Percentiles rank a stretch among this genome's conserved stretches.
These are phyloP conservation scores for Apostichopus japonicus DNA, from an alignment of 35 echinoderm and acorn worm species.

Conservation along the genomic window DNA sequence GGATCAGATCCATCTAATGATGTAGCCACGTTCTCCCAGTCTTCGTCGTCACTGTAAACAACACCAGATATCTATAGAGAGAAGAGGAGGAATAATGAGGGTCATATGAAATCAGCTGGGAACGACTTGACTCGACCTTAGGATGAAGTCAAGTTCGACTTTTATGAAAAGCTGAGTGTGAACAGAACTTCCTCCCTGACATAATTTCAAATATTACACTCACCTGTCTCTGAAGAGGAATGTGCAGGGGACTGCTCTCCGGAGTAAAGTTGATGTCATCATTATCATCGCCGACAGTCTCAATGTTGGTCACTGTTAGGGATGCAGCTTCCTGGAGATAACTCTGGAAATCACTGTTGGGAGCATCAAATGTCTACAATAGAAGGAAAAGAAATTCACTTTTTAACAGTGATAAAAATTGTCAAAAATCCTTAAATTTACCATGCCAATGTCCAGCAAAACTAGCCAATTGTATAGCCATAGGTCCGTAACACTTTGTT, in stretches of 20 bases:
- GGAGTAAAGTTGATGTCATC: constrained; percentile 31
- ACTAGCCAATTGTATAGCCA: too few species aligned
- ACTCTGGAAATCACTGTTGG: constrained; percentile 67
- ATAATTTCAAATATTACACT: background rate
- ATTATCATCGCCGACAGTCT: constrained; percentile 67
- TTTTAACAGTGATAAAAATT: background rate
- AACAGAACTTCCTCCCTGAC: too few species aligned
- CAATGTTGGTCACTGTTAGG: constrained; percentile 86
- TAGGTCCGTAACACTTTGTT: too few species aligned
- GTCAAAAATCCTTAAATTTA: too few species aligned
- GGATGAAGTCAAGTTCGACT: too few species aligned
- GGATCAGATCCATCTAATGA: constrained; percentile 50
- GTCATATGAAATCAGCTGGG: background rate
- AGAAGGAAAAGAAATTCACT: background rate
- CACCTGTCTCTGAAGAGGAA: constrained; percentile 55
- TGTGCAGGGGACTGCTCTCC: constrained; percentile 5
- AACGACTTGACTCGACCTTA: background rate
- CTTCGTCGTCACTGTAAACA: constrained; percentile 83
- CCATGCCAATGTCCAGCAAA: too few species aligned
- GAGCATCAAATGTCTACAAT: constrained; percentile 87
- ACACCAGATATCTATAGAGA: background rate
- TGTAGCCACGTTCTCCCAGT: constrained; percentile 79
- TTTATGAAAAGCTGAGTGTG: too few species aligned
- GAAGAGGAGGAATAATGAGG: background rate
- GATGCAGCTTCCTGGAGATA: constrained; percentile 76